phyloP scores from a whole-genome alignment of 2,797 vertebrate species.

The Hippopotamyrus pictus region DNA sequence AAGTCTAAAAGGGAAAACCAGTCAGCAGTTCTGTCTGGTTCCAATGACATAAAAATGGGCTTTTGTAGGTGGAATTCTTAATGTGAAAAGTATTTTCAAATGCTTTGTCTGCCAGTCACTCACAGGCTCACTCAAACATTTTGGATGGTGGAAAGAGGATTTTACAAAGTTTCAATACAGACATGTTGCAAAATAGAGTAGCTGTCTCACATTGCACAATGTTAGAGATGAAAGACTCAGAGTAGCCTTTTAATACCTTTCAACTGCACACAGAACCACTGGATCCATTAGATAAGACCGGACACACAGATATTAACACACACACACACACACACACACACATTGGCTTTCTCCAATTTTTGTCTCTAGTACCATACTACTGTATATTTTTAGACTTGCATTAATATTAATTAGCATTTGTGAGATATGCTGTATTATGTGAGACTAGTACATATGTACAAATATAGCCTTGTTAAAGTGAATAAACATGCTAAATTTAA shows the following conservation, averaged over 20 bases:
- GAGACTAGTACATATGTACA: not conserved
- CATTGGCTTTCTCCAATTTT: not conserved
- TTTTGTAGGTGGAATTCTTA: not conserved
- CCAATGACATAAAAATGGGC: not conserved
- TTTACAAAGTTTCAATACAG: not conserved
- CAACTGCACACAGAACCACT: not conserved
- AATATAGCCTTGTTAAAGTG: not conserved
- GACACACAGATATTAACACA: constrained; percentile 6
- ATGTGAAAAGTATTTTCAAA: constrained; percentile 7
- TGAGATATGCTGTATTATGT: not conserved
- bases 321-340: not conserved
- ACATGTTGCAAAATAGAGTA: not conserved
- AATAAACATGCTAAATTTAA: not conserved
- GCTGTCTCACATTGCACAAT: not conserved
- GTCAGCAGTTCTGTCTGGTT: not conserved
- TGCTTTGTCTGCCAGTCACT: not conserved
- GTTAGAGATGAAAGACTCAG: not conserved
- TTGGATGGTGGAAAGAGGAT: not conserved
- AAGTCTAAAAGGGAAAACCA: not conserved
- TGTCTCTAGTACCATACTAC: not conserved
- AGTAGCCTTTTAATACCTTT: constrained; percentile 9
- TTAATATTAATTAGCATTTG: not conserved
- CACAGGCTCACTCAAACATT: not conserved
- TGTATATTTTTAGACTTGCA: not conserved
- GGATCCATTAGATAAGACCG: not conserved